Percentiles rank a stretch among this genome's conserved stretches.
Conservation (phyloP, 2,113 vertebrate genomes). For the Xiphias gladius region DNA sequence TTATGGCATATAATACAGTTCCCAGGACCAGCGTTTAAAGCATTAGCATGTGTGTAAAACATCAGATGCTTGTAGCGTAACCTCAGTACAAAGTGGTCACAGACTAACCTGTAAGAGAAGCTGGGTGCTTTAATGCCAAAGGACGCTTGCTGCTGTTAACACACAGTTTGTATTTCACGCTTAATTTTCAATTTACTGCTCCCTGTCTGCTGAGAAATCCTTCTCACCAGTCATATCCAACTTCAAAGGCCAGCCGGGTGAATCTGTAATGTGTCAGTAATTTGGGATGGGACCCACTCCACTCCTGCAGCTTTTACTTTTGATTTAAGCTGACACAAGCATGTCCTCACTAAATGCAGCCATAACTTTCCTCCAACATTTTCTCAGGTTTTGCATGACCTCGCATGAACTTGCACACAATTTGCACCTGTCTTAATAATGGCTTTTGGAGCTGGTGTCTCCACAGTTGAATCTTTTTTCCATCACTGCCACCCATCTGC, state of each 20-base stretch:
- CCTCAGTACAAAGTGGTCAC: background rate
- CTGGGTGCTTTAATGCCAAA: background rate
- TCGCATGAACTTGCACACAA: constrained; percentile 12
- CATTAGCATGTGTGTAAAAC: constrained; percentile 4
- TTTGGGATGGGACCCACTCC: constrained; percentile 16
- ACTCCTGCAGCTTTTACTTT: background rate
- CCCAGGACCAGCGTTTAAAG: background rate
- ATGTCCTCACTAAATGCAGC: constrained; percentile 3
- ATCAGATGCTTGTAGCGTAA: background rate
- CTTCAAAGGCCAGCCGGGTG: constrained; percentile 39
- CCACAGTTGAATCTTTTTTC: constrained; percentile 25
- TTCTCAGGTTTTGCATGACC: constrained; percentile 5
- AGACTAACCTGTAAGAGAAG: background rate
- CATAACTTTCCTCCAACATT: background rate
- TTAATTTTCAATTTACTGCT: constrained; percentile 20
- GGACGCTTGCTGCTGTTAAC: constrained; percentile 3
- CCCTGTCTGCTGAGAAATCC: background rate
- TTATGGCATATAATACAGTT: background rate
- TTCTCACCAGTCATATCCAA: constrained; percentile 6
- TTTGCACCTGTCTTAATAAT: constrained; percentile 37
- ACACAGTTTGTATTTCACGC: constrained; percentile 22
- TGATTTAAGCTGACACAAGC: constrained; percentile 3
- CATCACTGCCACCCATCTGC: constrained; percentile 38
- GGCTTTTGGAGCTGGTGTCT: constrained; percentile 29
- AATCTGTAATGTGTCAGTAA: constrained; percentile 6